Evolutionary conservation across 2,797 vertebrate species (phyloP).

Genomic region (Varecia variegata): DNA sequence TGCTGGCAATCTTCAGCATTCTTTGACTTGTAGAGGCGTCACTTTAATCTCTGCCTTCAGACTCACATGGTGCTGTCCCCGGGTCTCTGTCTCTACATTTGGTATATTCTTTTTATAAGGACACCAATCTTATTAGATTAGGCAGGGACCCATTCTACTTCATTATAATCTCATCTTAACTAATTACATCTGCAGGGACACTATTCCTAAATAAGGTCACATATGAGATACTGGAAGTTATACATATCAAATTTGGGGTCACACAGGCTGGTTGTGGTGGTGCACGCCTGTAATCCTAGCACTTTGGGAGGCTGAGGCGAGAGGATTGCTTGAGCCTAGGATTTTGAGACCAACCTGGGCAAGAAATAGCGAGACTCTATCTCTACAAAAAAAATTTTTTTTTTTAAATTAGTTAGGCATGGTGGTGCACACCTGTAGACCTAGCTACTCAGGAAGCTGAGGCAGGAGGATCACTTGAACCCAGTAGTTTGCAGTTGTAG

Average conservation of each 20-base stretch:
- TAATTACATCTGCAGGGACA: not conserved
- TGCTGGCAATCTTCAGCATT: not conserved
- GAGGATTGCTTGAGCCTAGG: not conserved
- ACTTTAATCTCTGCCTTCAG: not conserved
- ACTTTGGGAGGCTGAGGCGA: not conserved
- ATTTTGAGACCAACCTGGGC: not conserved
- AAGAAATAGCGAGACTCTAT: not conserved
- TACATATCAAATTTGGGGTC: not conserved
- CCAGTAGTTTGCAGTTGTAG: not conserved
- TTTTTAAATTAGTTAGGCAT: not conserved
- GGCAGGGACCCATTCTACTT: not conserved
- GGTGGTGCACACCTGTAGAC: not conserved
- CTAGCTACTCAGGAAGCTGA: not conserved
- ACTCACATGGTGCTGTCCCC: not conserved
- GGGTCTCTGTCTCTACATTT: not conserved
- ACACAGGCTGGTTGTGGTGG: not conserved
- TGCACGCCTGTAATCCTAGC: not conserved
- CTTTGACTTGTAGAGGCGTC: not conserved
- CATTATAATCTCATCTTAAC: not conserved
- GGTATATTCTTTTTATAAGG: not conserved
- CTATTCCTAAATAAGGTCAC: not conserved
- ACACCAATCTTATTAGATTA: not conserved
- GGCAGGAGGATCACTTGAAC: not conserved
- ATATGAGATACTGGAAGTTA: not conserved
- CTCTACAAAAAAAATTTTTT: not conserved